Evolutionary conservation across 2,113 vertebrate species (phyloP), one percentile per base, ranked within the genome.

Genomic region (Piliocolobus tephrosceles): DNA sequence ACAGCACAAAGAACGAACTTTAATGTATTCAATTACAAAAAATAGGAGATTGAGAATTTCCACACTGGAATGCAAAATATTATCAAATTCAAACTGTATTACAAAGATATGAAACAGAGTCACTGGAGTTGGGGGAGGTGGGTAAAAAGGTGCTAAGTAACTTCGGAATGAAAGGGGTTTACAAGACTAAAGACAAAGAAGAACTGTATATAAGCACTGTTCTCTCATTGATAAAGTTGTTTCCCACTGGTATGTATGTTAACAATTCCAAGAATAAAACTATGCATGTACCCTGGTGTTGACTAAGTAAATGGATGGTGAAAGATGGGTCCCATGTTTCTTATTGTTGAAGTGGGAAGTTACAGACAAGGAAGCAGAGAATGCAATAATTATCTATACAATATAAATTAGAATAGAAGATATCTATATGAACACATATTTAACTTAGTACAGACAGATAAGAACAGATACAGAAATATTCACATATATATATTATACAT

Each of bases 401-500:
- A 78, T 18, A 27, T 3, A 1, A 3, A 43, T 17, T 5, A n/a
- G 30, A n/a, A 23, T 30, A 20, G 8, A 16, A 45, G 52, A 87
- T 8, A 2, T 17, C 11, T n/a, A 16, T 6, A 0, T 5, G 35
- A 40, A 52, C 32, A 68, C 11, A 2, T 8, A 23, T 2, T 8
- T 17, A 50, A 13, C 14, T 23, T 55, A 5, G 23, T 0, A 22
- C 13, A 23, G 35, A 7, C 18, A 40, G 25, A 4, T 32, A 57
- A 40, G 18, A n/a, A 6, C 35, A 18, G 5, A 13, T 6, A 8
- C 0, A 32, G 35, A 32, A 18, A 18, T 0, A 13, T 5, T 13
- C 13, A 58, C 0, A n/a, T 30, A 1, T 12, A 40, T 1, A 20
- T 14, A 68, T 35, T 17, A 50, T 2, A 20, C 13, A 68, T 35